Evolutionary conservation across 1,140 invertebrate genomes (phyloP), one percentile per base, ranked within the genome.

Genomic region (Vollenhovia emeryi): DNA sequence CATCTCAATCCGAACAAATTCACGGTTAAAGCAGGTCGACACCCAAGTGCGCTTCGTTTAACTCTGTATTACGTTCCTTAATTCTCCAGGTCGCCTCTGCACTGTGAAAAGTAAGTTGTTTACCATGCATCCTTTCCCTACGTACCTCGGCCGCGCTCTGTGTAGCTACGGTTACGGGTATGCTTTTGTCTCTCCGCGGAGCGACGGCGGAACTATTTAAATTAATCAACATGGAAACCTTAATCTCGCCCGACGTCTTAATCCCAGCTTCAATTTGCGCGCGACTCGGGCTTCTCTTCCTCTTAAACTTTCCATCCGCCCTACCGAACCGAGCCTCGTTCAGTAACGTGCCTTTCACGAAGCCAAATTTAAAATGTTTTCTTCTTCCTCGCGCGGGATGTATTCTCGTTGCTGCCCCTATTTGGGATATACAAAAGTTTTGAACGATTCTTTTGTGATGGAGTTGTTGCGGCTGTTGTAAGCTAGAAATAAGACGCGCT

Each of bases 141-240:
- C 59, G 30, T 79, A 62, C 40, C 73, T 33, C 45, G 11, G 45
- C 62, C 15, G 27, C 15, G 27, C 62, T n/a, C n/a, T 27, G 55
- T 52, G 52, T 11, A 69, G 36, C 71, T 78, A 24, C 36, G 30
- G 71, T 79, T 78, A 78, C 86, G 52, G 79, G 62, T 43, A 33
- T 60, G 60, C 85, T 84, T 89, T 89, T 90, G 87, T 90, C 87
- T 86, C 62, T 68, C 30, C 75, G 40, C 48, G 40, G 48, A 75
- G 57, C 86, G 45, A 40, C 69, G 33, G 69, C 76, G 68, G 85
- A 87, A 90, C 89, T 89, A 90, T 89, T 90, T 90, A 89, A 90
- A 89, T 90, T 89, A 89, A 90, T 90, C 89, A 90, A 90, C 89
- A 89, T 89, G 86, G 75, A 89, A 87, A 83, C 85, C 87, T 89